Conservation (phyloP, 2,888 invertebrate species). For the Hyposoter dolosus region DNA sequence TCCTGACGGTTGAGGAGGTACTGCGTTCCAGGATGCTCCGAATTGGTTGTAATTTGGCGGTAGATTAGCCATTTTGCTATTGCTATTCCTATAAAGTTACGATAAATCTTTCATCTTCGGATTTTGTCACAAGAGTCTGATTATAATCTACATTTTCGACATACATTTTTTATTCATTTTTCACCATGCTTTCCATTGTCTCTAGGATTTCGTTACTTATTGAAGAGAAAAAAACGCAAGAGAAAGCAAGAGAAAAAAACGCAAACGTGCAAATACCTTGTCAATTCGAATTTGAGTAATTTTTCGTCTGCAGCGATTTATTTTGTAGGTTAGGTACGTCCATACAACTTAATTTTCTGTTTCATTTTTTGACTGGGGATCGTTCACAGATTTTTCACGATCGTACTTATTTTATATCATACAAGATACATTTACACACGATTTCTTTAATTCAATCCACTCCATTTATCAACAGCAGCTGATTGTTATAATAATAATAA, state of each 20-base stretch:
- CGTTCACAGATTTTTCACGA: neutral
- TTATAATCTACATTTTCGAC: neutral
- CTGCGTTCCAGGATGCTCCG: slow-evolving; percentile 73
- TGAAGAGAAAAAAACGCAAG: neutral
- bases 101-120: neutral
- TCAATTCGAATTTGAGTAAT: slow-evolving; percentile 1
- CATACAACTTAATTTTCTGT: neutral
- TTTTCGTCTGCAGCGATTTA: neutral
- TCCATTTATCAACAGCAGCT: slow-evolving; percentile 30
- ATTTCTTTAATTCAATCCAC: slow-evolving; percentile 25
- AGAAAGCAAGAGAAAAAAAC: neutral
- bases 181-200: neutral
- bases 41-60: slow-evolving; percentile 69
- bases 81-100: neutral
- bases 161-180: neutral
- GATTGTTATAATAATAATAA: slow-evolving; percentile 51
- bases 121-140: neutral
- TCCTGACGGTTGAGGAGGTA: slow-evolving; percentile 69
- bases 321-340: slow-evolving; percentile 46
- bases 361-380: neutral
- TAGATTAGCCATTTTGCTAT: slow-evolving; percentile 73
- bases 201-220: neutral
- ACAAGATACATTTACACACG: slow-evolving; percentile 12
- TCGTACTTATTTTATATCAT: slow-evolving; percentile 1
- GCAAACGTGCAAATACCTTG: neutral